phyloP scores from a whole-genome alignment of 2,797 vertebrate genomes.

The Chromobotia macracanthus region DNA sequence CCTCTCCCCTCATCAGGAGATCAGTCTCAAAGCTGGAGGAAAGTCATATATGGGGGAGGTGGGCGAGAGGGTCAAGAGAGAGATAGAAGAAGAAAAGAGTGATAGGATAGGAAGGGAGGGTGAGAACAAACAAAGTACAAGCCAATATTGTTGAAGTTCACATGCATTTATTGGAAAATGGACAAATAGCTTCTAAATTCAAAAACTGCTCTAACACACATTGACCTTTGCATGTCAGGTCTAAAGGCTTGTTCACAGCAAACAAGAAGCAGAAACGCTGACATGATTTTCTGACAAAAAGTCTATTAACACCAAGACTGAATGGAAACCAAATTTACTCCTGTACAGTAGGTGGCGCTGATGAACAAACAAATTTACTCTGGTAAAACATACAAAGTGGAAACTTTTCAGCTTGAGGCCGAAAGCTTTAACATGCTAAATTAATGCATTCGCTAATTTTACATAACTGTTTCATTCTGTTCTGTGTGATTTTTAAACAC shows the following conservation, averaged over 20 bases:
- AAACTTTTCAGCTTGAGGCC: background rate
- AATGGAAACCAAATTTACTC: background rate
- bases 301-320: background rate
- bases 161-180: constrained; percentile 18
- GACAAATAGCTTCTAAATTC: constrained; percentile 6
- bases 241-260: background rate
- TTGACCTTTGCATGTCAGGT: background rate
- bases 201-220: background rate
- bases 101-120: constrained; percentile 19
- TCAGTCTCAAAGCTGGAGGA: constrained; percentile 62
- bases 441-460: background rate
- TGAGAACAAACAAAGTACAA: constrained; percentile 33
- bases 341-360: background rate
- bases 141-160: constrained; percentile 41
- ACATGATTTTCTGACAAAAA: too few relatives aligned
- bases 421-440: background rate
- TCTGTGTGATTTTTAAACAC: background rate
- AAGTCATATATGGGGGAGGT: constrained; percentile 54
- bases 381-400: background rate
- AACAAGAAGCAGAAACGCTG: background rate
- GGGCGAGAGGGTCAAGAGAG: constrained; percentile 2
- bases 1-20: constrained; percentile 60
- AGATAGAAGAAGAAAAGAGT: background rate
- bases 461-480: background rate
- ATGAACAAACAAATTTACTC: background rate